Base-by-base conservation (phyloP, 2,797 vertebrate genomes). In the Ataeniobius toweri region DNA sequence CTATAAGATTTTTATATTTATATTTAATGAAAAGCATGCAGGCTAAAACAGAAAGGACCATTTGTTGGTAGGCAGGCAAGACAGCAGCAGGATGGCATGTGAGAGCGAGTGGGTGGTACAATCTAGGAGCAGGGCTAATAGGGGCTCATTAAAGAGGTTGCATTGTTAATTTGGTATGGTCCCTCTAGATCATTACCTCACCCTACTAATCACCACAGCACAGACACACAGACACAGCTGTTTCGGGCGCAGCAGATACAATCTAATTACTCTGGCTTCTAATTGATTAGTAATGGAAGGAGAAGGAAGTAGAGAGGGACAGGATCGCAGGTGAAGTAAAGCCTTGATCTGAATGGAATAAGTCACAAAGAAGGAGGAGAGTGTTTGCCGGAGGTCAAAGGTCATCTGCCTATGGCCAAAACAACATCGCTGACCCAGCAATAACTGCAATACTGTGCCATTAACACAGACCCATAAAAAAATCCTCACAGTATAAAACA, bases 111-210 rank as follows among this genome's bases (percentile, higher is more conserved):
- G 83, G 74, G 89, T 82, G 90, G 83, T 91, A 89, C 84, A 92
- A 94, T 88, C 82, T 92, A 81, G 83, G 84, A 87, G 92, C 89
- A 87, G 92, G 94, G 95, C 94, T 96, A 97, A 97, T 96, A 94
- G 94, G 93, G 90, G 89, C 95, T 95, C 92, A 79, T 96, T 96
- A 96, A 95, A 94, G 94, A 91, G 92, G 92, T 95, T 93, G 95
- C 94, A 94, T 94, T 95, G 96, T 94, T 96, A 95, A 97, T 96
- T 96, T 96, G 95, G 94, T 94, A 91, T 94, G 92, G 95, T 92
- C 93, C 89, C 89, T 93, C 94, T 92, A 93, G 96, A 95, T 95
- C 95, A 94, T 95, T 96, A 96, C 95, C 96, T 94, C 41, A 95
- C 94, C 92, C 91, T 92, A 96, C 94, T 95, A 94, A 94, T 94